A percentile compares a stretch with the other conserved stretches of the same genome.
Evolutionary conservation across 2,797 vertebrate genomes (phyloP).

Genomic region (Danio albolineatus): DNA sequence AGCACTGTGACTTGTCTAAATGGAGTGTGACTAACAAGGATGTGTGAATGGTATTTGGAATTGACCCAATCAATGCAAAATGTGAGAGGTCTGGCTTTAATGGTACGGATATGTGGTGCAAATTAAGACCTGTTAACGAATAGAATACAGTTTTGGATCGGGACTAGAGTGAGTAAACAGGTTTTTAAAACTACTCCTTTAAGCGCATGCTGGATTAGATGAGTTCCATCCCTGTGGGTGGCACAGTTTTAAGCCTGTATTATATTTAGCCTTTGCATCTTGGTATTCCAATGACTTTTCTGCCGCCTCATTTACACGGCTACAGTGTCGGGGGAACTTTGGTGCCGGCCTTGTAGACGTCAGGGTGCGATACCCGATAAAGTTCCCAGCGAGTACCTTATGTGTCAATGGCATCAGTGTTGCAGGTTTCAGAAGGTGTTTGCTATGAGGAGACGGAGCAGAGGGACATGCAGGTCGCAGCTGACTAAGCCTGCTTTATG

Average conservation of each 20-base stretch:
- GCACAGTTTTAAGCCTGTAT: slow-evolving; percentile 50
- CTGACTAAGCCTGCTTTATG: slow-evolving; percentile 67
- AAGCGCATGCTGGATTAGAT: background rate
- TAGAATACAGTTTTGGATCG: background rate
- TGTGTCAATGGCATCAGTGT: slow-evolving; percentile 71
- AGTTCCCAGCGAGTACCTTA: slow-evolving; percentile 52
- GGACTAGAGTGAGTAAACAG: background rate
- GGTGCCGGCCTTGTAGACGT: slow-evolving; percentile 64
- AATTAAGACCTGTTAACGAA: no score
- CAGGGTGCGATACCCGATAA: slow-evolving; percentile 66
- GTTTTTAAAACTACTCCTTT: background rate
- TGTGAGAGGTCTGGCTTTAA: no score
- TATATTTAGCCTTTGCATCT: slow-evolving; percentile 67
- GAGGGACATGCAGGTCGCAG: slow-evolving; percentile 63
- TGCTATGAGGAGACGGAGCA: slow-evolving; percentile 66
- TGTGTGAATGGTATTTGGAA: no score
- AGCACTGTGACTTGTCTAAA: no score
- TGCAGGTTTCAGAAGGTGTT: slow-evolving; percentile 70
- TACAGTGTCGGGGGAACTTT: slow-evolving; percentile 74
- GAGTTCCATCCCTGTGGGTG: slow-evolving; percentile 43
- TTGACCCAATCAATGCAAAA: no score
- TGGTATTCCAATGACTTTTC: slow-evolving; percentile 68
- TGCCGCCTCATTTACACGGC: slow-evolving; percentile 69
- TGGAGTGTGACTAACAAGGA: no score
- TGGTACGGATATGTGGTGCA: no score